Evolutionary conservation across 2,888 invertebrate species (phyloP).

Genomic region (Drosophila mulleri): DNA sequence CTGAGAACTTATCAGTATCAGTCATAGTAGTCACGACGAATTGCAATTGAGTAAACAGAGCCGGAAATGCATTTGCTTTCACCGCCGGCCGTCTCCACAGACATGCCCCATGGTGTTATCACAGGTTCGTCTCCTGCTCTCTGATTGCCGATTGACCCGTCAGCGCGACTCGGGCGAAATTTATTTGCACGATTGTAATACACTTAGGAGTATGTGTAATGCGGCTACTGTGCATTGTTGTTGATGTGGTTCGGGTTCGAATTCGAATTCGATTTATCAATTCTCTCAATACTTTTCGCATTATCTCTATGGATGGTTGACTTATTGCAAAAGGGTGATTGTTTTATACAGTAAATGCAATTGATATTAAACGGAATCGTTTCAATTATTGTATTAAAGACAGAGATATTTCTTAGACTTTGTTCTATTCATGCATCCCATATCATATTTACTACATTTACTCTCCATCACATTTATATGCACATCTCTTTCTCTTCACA

Average conservation of each 20-base stretch:
- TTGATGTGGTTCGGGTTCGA: constrained; percentile 19
- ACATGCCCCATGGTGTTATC: constrained; percentile 42
- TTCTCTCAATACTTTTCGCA: constrained; percentile 21
- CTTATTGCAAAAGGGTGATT: constrained; percentile 37
- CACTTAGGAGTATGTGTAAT: constrained; percentile 37
- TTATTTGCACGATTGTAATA: constrained; percentile 50
- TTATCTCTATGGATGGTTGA: constrained; percentile 44
- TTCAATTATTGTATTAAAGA: background rate
- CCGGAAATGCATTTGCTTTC: constrained; percentile 81
- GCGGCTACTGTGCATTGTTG: constrained; percentile 12
- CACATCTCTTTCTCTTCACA: background rate
- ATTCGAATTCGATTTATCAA: constrained; percentile 1
- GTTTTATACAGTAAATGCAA: background rate
- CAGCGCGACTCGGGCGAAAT: constrained; percentile 26
- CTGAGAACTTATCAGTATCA: constrained; percentile 54
- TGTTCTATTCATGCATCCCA: background rate
- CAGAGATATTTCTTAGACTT: background rate
- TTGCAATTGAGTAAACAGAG: constrained; percentile 75
- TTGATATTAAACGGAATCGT: background rate
- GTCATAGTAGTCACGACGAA: constrained; percentile 31
- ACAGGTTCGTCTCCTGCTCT: constrained; percentile 16
- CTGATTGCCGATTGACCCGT: constrained; percentile 33
- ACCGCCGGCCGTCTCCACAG: constrained; percentile 29
- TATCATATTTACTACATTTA: background rate
- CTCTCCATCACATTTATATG: background rate